phyloP scores from a whole-genome alignment of 92 coral and sea anemone genomes.

The Siderastrea siderea region DNA sequence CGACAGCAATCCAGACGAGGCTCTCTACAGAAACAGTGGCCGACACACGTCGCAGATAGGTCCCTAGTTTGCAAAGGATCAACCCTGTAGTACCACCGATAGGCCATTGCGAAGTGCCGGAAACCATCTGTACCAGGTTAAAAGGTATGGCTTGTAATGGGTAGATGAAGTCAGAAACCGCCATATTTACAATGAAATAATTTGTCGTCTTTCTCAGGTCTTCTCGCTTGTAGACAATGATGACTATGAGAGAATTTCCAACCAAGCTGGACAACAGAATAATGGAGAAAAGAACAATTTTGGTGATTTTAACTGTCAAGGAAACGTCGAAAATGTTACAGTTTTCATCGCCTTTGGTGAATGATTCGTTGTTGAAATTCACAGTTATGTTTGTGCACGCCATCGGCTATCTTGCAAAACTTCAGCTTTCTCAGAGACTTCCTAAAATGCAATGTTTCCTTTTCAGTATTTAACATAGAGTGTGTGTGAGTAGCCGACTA shows the following conservation, averaged over 20 bases:
- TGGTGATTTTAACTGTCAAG: neutral
- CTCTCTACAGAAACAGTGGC: slow-evolving; percentile 1
- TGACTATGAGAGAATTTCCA: neutral
- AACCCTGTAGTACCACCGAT: neutral
- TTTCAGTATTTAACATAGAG: neutral
- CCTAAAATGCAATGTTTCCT: too few relatives aligned
- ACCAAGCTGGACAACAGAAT: neutral
- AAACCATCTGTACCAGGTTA: neutral
- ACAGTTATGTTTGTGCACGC: neutral
- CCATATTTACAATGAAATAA: slow-evolving; percentile 14
- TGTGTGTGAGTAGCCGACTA: too few relatives aligned
- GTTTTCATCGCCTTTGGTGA: neutral
- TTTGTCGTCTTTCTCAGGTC: neutral
- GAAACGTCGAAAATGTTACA: neutral
- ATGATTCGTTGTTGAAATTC: neutral
- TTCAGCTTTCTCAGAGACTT: neutral
- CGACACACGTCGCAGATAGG: neutral
- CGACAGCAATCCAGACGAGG: slow-evolving; percentile 5
- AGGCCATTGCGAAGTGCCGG: neutral
- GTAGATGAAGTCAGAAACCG: neutral
- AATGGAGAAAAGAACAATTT: neutral
- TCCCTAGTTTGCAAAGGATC: neutral
- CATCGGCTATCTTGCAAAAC: neutral
- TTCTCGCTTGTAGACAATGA: neutral
- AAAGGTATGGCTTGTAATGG: neutral